Base-by-base conservation (phyloP, 2,113 vertebrate genomes). In the Anolis carolinensis region DNA sequence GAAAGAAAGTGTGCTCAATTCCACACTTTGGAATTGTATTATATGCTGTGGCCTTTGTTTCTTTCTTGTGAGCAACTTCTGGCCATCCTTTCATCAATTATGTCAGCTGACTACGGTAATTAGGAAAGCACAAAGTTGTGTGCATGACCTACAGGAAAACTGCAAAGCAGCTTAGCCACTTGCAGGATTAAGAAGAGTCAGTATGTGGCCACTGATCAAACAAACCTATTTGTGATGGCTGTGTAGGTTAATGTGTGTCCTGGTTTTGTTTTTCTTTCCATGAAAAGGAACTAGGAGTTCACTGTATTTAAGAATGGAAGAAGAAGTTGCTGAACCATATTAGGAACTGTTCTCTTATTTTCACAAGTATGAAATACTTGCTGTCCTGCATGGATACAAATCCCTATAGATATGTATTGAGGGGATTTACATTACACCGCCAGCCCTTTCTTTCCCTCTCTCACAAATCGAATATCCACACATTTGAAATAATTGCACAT, bases 141-240 rank as follows among this genome's bases (percentile, higher is more conserved):
- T 0, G 0, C 0, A 0, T 7, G 63, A 63, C 65, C 76, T 7
- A 86, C 63, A 79, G 89, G 79, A 48, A 87, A 79, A 9, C 59
- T 71, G 2, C 63, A 87, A 87, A 88, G n/a, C 68, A 7, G 0
- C 0, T 0, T 59, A 2, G 0, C 63, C 2, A 0, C 32, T 86
- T 83, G 14, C 52, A 87, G 0, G 0, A 44, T 75, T 83, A 84
- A 79, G 62, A 3, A 72, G 0, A 50, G 20, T 4, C 0, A 0
- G 62, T 76, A 50, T 88, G 85, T 88, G 86, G 83, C 91, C 82
- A 76, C 59, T 62, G 81, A 80, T 62, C 36, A 82, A 65, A 67
- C 72, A 62, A 55, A 82, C 63, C 86, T 79, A 39, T 86, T 93
- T 79, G 65, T 59, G 80, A n/a, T 30, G 34, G 30, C n/a, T 0